Percentiles rank a stretch among this genome's conserved stretches.
phyloP scores from a whole-genome alignment of 2,888 invertebrate species.

The Erynnis tages region DNA sequence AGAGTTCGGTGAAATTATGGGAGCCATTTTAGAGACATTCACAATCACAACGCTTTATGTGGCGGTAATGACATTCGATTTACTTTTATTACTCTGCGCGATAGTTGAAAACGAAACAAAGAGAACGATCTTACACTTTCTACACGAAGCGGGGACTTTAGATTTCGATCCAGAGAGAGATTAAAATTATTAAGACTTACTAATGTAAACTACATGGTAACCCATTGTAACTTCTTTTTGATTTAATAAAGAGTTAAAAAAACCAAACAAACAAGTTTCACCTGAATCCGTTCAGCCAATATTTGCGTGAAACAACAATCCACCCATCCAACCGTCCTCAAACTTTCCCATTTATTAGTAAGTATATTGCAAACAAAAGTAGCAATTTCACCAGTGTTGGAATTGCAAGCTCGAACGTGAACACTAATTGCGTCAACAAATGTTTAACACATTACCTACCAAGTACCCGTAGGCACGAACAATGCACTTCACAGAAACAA shows the following conservation, averaged over 20 bases:
- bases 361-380: too few relatives aligned
- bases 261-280: too few relatives aligned
- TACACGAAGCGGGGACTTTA: too few relatives aligned
- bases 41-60: slow-evolving; percentile 21
- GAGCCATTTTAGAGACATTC: slow-evolving; percentile 17
- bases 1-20: slow-evolving; percentile 27
- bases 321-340: too few relatives aligned
- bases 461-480: background rate
- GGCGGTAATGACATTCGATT: slow-evolving; percentile 11
- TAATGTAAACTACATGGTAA: too few relatives aligned
- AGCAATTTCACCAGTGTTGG: background rate
- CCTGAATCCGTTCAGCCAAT: too few relatives aligned
- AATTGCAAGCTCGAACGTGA: background rate
- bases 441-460: background rate
- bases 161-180: too few relatives aligned
- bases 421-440: background rate
- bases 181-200: too few relatives aligned
- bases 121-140: background rate
- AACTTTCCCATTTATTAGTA: too few relatives aligned
- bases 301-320: too few relatives aligned
- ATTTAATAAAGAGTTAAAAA: too few relatives aligned
- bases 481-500: slow-evolving; percentile 8
- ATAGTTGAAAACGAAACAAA: background rate
- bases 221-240: too few relatives aligned
- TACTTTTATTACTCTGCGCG: background rate